These are phyloP conservation scores for Pogonus chalceus DNA, from an alignment of 1,140 invertebrate genomes.

Conservation along the genomic window DNA sequence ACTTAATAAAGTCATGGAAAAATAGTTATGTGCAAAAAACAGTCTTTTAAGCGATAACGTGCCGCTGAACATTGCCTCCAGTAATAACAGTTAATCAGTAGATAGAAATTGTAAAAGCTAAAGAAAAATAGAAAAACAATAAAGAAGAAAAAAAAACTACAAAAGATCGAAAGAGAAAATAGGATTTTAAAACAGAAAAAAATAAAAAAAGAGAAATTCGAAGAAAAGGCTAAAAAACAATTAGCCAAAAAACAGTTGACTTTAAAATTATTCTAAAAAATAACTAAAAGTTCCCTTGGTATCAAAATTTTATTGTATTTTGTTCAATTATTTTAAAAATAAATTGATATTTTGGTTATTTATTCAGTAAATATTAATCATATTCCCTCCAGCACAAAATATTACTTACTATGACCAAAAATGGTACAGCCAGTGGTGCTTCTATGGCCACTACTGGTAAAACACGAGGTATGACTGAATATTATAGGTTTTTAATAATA, in stretches of 20 bases:
- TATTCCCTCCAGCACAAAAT: neutral
- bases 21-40: conserved; percentile 14
- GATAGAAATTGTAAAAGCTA: conserved; percentile 16
- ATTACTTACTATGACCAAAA: conserved; percentile 1
- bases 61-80: conserved; percentile 15
- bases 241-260: too few relatives aligned
- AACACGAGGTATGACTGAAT: neutral
- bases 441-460: too few relatives aligned
- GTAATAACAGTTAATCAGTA: conserved; percentile 18
- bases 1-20: too few relatives aligned
- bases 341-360: too few relatives aligned
- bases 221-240: too few relatives aligned
- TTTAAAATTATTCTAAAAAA: conserved; percentile 2
- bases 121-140: conserved; percentile 13
- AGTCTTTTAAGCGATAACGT: conserved; percentile 1
- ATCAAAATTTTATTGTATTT: neutral
- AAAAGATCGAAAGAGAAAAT: too few relatives aligned
- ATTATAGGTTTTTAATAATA: too few relatives aligned
- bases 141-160: conserved; percentile 13
- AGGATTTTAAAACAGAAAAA: conserved; percentile 17
- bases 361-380: conserved; percentile 7
- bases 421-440: neutral
- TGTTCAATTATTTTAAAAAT: conserved; percentile 2
- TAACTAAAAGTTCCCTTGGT: neutral
- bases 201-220: conserved; percentile 11